phyloP scores from a whole-genome alignment of 2,797 vertebrate genomes.

The Thaleichthys pacificus region DNA sequence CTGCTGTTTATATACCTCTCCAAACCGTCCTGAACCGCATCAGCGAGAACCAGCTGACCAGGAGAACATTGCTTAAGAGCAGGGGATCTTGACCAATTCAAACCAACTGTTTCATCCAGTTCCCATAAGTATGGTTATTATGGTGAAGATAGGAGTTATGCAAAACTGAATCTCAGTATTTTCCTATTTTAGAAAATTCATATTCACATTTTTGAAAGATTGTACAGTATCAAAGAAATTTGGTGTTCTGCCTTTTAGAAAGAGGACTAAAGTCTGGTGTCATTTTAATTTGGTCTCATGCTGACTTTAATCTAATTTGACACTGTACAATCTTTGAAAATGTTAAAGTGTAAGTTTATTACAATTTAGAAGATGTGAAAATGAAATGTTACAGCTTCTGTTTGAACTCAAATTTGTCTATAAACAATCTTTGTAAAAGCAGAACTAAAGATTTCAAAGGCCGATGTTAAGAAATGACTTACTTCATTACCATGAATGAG shows the following conservation, averaged over 20 bases:
- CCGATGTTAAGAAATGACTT: background rate
- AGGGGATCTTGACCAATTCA: background rate
- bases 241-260: too few species aligned
- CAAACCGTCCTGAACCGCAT: background rate
- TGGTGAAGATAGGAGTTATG: background rate
- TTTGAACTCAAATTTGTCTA: background rate
- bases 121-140: background rate
- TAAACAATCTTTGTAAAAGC: background rate
- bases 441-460: conserved; percentile 1
- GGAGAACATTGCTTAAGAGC: background rate
- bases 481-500: background rate
- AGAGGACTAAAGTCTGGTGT: too few species aligned
- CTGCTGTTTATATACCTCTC: background rate
- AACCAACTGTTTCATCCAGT: background rate
- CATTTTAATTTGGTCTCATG: too few species aligned
- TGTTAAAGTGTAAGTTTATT: too few species aligned
- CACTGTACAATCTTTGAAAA: too few species aligned
- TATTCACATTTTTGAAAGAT: too few species aligned
- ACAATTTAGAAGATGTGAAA: too few species aligned
- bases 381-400: too few species aligned
- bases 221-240: too few species aligned
- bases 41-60: background rate
- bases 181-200: too few species aligned
- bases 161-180: background rate
- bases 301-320: too few species aligned